Percentiles rank a stretch among this genome's conserved stretches.
These are phyloP conservation scores for Setophaga petechia DNA, from an alignment of 2,113 vertebrate species.

Conservation along the genomic window DNA sequence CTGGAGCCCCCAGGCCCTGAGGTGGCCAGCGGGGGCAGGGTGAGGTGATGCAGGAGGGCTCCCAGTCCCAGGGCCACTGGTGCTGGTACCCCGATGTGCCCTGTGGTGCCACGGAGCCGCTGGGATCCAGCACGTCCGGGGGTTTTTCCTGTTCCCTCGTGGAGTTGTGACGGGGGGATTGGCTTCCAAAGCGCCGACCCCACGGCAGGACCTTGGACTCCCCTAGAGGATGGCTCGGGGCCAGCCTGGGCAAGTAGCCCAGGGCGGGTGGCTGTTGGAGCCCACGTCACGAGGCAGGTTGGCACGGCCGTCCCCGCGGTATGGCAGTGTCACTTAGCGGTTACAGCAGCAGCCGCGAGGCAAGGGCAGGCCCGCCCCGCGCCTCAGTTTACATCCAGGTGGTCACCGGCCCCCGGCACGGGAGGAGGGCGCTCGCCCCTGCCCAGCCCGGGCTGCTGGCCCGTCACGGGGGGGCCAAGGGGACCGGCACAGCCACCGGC, in stretches of 20 bases:
- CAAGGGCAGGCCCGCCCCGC: background rate
- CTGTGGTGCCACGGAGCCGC: rapidly evolving
- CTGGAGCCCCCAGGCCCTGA: background rate
- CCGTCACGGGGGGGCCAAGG: rapidly evolving
- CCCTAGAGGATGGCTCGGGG: background rate
- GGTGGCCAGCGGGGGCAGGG: background rate
- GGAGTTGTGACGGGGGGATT: background rate
- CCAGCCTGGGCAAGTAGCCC: slow-evolving; percentile 50
- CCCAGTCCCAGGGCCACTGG: too few species aligned
- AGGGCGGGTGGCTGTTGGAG: slow-evolving; percentile 9
- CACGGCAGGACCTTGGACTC: background rate
- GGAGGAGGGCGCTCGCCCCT: background rate
- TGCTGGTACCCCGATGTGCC: background rate
- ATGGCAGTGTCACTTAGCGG: slow-evolving; percentile 23
- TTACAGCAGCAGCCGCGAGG: background rate
- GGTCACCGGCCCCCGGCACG: rapidly evolving
- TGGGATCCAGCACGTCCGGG: rapidly evolving
- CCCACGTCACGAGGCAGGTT: slow-evolving; percentile 31
- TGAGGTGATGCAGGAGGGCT: background rate
- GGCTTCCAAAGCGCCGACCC: rapidly evolving
- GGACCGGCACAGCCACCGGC: background rate
- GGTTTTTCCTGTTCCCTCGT: rapidly evolving
- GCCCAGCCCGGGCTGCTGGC: background rate
- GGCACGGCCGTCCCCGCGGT: background rate
- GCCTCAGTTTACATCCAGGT: background rate